A percentile compares a stretch with the other conserved stretches of the same genome.
Evolutionary conservation across 2,888 invertebrate species (phyloP).

Genomic region (Eristalinus aeneus): DNA sequence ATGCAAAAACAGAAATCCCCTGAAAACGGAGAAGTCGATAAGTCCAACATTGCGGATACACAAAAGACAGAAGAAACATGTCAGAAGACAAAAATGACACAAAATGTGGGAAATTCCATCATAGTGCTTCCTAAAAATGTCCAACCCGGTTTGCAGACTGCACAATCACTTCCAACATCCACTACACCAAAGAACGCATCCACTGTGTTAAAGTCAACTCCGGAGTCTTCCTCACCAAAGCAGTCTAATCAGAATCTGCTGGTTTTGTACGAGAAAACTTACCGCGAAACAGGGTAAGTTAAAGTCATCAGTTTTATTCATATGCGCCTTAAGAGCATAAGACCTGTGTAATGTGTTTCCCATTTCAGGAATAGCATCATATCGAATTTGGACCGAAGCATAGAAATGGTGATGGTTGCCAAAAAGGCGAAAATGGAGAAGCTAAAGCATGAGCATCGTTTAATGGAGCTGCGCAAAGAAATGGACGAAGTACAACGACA

Average conservation of each 20-base stretch:
- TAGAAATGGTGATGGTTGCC: conserved; percentile 76
- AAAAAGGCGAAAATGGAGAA: conserved; percentile 76
- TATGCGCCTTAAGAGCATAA: neutral
- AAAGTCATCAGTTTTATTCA: neutral
- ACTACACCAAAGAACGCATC: neutral
- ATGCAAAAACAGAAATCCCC: conserved; percentile 4
- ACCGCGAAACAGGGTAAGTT: conserved; percentile 76
- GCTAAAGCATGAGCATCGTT: conserved; percentile 74
- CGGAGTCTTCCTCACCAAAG: neutral
- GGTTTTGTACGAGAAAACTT: conserved; percentile 76
- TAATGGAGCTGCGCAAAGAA: conserved; percentile 76
- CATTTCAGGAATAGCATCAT: conserved; percentile 75
- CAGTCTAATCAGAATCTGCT: conserved; percentile 73
- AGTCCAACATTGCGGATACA: no score
- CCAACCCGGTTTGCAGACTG: neutral
- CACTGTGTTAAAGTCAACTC: neutral
- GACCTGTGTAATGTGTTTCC: conserved; percentile 13
- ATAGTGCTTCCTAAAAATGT: neutral
- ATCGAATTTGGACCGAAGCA: conserved; percentile 76
- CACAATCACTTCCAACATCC: neutral
- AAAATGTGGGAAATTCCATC: neutral
- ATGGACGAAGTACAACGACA: conserved; percentile 74
- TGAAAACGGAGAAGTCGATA: neutral
- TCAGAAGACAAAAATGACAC: neutral
- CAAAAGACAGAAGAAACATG: neutral